A percentile compares a stretch with the other conserved stretches of the same genome.
Conservation (phyloP, 2,797 vertebrate genomes). For the Taeniopygia guttata region DNA sequence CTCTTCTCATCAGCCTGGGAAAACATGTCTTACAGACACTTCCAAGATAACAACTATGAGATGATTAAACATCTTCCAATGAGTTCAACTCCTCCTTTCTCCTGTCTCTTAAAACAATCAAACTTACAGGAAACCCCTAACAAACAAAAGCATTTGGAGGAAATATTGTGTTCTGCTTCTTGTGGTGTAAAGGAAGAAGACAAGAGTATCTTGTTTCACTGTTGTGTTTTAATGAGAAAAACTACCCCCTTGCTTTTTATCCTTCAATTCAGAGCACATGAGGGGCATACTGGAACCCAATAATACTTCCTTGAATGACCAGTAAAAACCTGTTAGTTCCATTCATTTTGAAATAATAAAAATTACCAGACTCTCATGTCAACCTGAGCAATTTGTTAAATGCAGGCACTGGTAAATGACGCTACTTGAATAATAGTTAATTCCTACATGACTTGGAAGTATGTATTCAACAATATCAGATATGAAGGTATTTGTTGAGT, state of each 20-base stretch:
- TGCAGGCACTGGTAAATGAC: conserved; percentile 55
- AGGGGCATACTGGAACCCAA: conserved; percentile 57
- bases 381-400: conserved; percentile 63
- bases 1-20: neutral
- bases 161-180: conserved; percentile 46
- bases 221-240: conserved; percentile 74
- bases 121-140: conserved; percentile 24
- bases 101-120: conserved; percentile 26
- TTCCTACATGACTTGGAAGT: conserved; percentile 46
- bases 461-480: conserved; percentile 33
- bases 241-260: conserved; percentile 66
- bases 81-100: neutral
- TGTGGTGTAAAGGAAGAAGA: conserved; percentile 53
- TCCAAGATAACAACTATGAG: neutral
- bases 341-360: conserved; percentile 68
- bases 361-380: conserved; percentile 46
- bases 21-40: neutral
- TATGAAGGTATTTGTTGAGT: conserved; percentile 22
- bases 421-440: conserved; percentile 67
- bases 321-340: conserved; percentile 68
- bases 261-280: conserved; percentile 72
- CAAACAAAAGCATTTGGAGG: conserved; percentile 42
- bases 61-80: neutral
- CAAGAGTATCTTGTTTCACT: conserved; percentile 63
- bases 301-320: conserved; percentile 72